Conservation (phyloP, 2,113 vertebrate genomes). For the Eretmochelys imbricata region DNA sequence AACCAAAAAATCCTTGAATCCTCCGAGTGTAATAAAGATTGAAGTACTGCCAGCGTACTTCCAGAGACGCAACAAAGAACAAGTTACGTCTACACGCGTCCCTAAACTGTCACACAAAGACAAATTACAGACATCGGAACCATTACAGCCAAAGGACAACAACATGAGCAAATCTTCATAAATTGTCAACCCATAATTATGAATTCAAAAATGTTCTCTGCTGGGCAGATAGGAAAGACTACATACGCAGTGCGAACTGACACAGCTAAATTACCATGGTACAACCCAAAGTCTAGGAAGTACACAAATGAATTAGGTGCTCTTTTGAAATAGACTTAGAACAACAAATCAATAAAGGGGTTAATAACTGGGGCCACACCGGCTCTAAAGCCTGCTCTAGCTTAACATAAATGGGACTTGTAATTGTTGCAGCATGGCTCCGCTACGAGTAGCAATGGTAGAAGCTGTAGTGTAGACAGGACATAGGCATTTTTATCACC, state of each 20-base stretch:
- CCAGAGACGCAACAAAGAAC: slow-evolving; percentile 39
- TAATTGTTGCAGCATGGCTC: background rate
- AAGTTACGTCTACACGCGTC: slow-evolving; percentile 44
- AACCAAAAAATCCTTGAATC: slow-evolving; percentile 16
- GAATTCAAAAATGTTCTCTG: background rate
- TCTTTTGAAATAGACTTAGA: background rate
- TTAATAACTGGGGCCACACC: background rate
- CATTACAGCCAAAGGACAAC: slow-evolving; percentile 2
- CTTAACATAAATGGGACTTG: background rate
- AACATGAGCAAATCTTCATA: background rate
- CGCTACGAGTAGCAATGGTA: background rate
- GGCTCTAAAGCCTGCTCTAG: background rate
- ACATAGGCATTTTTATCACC: background rate
- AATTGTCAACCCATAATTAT: background rate
- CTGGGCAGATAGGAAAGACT: slow-evolving; percentile 1
- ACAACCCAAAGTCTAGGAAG: background rate
- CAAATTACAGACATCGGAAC: background rate
- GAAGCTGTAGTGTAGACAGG: background rate
- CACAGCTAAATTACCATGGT: background rate
- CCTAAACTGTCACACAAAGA: slow-evolving; percentile 45
- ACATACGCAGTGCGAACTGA: background rate
- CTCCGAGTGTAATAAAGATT: slow-evolving; percentile 26
- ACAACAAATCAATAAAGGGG: background rate
- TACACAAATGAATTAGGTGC: background rate
- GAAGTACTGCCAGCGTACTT: slow-evolving; percentile 24